Evolutionary conservation across 2,888 invertebrate genomes (phyloP), one percentile per base, ranked within the genome.

Genomic region (Gari tellinella): DNA sequence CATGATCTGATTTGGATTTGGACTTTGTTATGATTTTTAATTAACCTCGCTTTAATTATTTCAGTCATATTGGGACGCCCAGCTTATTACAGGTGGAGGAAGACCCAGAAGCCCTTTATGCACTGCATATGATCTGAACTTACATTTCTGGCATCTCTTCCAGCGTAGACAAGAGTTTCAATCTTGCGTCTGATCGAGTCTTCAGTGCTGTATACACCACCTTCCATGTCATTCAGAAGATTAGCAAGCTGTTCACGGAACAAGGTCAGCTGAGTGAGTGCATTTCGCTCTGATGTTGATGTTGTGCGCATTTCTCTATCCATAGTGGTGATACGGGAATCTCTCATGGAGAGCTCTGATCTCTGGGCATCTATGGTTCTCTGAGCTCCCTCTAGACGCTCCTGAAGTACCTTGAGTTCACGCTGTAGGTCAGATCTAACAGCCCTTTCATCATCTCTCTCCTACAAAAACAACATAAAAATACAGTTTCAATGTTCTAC

Each of bases 231-330:
- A 57, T 87, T 82, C 55, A 92, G 79, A 10, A 91, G 55, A 40
- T 74, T 72, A 1, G 90, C 88, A 17, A 92, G 63, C 62, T 89
- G 84, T 51, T 92, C 91, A 46, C 80, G 83, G 84, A 91, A 90
- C 17, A 84, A 52, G 10, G 72, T 77, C 53, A 82, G 81, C 64
- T 86, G 84, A 1, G 84, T 81, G 23, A 84, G 76, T 14, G 82
- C 52, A n/a, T 66, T 82, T 31, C 77, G 84, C 7, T 86, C 73
- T 52, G 60, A 76, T 46, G 82, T 80, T 1, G 83, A 53, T 7
- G 73, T 81, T 14, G 82, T 72, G 14, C 87, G 74, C 23, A 76
- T 53, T 15, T 86, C 88, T 14, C 78, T 64, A 17, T 88, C 85
- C 25, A 89, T 67, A 2, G 69, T 52, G 7, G 74, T 66, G 2